Evolutionary conservation across 1,140 invertebrate genomes (phyloP).

Genomic region (Macrotrachela quadricornifera): DNA sequence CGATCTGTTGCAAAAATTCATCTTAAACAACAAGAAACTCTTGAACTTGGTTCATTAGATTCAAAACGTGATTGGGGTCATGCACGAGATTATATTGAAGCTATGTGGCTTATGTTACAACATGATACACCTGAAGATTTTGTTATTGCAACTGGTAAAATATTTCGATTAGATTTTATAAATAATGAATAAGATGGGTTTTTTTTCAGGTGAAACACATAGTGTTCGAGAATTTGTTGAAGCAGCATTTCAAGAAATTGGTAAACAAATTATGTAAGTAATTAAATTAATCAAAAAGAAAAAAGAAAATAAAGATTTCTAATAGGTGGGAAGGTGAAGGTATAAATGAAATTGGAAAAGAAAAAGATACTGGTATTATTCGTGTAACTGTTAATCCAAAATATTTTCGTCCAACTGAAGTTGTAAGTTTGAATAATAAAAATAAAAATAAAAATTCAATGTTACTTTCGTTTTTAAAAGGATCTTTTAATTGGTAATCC

Average conservation of each 20-base stretch:
- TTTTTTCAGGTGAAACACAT: conserved; percentile 71
- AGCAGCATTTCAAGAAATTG: conserved; percentile 49
- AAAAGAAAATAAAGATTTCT: no score
- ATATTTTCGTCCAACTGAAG: conserved; percentile 91
- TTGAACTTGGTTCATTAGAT: conserved; percentile 87
- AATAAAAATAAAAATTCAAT: no score
- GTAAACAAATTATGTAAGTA: conserved; percentile 35
- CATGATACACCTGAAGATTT: conserved; percentile 74
- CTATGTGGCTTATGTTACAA: conserved; percentile 99
- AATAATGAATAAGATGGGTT: no score
- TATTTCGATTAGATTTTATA: no score
- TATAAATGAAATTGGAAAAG: conserved; percentile 60
- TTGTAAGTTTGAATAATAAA: conserved; percentile 42
- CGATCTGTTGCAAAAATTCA: conserved; percentile 84
- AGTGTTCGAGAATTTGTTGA: conserved; percentile 92
- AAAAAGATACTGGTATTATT: conserved; percentile 53
- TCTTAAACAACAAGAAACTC: conserved; percentile 55
- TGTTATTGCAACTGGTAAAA: conserved; percentile 93
- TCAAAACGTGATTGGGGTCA: conserved; percentile 95
- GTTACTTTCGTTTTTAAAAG: not conserved
- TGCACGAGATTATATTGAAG: conserved; percentile 95
- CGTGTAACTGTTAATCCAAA: conserved; percentile 74
- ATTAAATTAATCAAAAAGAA: no score
- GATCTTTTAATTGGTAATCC: conserved; percentile 60
- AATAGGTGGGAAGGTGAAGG: conserved; percentile 60